phyloP scores from a whole-genome alignment of 2,888 invertebrate species.

The Dryobota labecula region DNA sequence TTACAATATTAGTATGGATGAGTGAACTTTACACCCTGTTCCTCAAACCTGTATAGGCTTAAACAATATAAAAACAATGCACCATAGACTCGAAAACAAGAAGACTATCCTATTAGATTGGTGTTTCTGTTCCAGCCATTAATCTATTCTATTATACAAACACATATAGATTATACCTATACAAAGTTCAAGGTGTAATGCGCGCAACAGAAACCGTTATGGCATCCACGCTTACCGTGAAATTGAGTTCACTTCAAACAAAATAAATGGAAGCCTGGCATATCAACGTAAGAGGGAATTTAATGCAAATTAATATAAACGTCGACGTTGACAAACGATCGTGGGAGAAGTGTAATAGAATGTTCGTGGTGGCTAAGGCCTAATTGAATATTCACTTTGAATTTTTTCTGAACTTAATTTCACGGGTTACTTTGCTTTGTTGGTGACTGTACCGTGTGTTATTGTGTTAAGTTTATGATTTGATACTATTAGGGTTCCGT shows the following conservation, averaged over 20 bases:
- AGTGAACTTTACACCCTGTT: too few species aligned
- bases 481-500: neutral
- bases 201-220: slow-evolving; percentile 47
- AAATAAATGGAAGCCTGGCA: slow-evolving; percentile 74
- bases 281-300: slow-evolving; percentile 70
- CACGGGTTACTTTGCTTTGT: neutral
- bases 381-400: slow-evolving; percentile 22
- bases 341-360: slow-evolving; percentile 43
- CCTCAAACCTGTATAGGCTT: too few species aligned
- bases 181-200: slow-evolving; percentile 28
- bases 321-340: slow-evolving; percentile 66
- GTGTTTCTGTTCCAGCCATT: neutral
- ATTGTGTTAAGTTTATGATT: neutral
- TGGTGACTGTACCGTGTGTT: neutral
- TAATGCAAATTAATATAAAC: slow-evolving; percentile 73
- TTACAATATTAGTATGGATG: too few species aligned
- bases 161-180: slow-evolving; percentile 1
- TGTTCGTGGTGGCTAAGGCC: slow-evolving; percentile 21
- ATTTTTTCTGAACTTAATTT: neutral
- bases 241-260: slow-evolving; percentile 82
- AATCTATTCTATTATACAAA: neutral
- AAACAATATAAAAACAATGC: too few species aligned
- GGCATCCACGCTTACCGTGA: slow-evolving; percentile 72
- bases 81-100: too few species aligned
- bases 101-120: neutral